These are phyloP conservation scores for Hemichromis elongatus DNA, from an alignment of 2,113 vertebrate genomes.

Conservation along the genomic window DNA sequence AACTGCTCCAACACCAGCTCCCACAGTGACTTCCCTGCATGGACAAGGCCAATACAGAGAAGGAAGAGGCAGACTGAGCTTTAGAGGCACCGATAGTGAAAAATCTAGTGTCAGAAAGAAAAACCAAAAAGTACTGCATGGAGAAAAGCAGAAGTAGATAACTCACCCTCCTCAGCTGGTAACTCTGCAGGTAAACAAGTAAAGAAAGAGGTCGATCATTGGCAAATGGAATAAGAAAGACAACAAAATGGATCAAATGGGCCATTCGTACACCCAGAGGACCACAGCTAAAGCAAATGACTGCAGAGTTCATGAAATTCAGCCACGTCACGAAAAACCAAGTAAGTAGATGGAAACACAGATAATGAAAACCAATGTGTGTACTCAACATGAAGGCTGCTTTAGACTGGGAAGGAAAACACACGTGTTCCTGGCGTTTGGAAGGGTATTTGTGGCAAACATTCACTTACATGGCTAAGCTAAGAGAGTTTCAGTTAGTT, in stretches of 20 bases:
- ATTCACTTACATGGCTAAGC: background rate
- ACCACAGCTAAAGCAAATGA: background rate
- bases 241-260: background rate
- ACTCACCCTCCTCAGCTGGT: constrained; percentile 77
- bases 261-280: background rate
- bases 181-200: constrained; percentile 55
- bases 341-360: background rate
- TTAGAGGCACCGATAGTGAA: background rate
- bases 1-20: constrained; percentile 78
- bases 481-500: background rate
- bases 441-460: background rate
- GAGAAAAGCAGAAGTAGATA: background rate
- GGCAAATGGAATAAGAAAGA: background rate
- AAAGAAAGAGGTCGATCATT: background rate
- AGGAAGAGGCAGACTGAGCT: background rate
- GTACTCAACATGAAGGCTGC: background rate
- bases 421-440: background rate
- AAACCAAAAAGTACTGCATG: background rate
- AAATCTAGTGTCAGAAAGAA: background rate
- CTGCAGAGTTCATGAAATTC: background rate
- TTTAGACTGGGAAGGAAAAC: background rate
- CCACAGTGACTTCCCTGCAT: constrained; percentile 77
- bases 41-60: background rate
- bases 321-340: background rate
- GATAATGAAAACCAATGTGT: background rate